These are phyloP conservation scores for Thripadectes ignobilis DNA, from an alignment of 2,797 vertebrate genomes.

Conservation along the genomic window DNA sequence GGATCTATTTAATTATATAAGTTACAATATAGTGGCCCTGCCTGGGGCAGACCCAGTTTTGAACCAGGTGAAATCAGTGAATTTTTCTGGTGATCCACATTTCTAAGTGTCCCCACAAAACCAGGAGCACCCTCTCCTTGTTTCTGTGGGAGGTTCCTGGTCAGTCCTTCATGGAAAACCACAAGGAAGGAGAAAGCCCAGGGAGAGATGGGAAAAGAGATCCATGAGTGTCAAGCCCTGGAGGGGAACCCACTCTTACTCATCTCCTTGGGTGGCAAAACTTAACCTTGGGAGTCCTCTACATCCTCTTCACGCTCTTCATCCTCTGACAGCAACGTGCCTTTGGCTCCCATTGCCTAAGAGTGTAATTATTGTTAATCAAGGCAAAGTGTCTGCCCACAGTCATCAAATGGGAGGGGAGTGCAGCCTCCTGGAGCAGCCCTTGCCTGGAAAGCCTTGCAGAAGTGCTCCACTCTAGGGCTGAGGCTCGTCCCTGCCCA, in stretches of 20 bases:
- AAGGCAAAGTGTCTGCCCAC: neutral
- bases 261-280: neutral
- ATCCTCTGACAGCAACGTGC: neutral
- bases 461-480: accelerated
- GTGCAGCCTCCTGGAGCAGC: neutral
- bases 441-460: neutral
- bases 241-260: neutral
- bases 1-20: neutral
- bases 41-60: neutral
- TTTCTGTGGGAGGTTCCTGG: neutral
- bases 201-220: neutral
- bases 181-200: neutral
- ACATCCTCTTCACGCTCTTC: neutral
- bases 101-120: neutral
- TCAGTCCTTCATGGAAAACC: neutral
- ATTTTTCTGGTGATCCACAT: neutral
- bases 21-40: neutral
- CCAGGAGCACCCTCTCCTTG: neutral
- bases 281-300: neutral
- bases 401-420: neutral
- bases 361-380: neutral
- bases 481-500: accelerated
- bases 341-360: neutral
- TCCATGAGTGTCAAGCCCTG: neutral
- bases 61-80: neutral